Base-by-base conservation (phyloP, 1,140 invertebrate species). In the Metopolophium dirhodum region DNA sequence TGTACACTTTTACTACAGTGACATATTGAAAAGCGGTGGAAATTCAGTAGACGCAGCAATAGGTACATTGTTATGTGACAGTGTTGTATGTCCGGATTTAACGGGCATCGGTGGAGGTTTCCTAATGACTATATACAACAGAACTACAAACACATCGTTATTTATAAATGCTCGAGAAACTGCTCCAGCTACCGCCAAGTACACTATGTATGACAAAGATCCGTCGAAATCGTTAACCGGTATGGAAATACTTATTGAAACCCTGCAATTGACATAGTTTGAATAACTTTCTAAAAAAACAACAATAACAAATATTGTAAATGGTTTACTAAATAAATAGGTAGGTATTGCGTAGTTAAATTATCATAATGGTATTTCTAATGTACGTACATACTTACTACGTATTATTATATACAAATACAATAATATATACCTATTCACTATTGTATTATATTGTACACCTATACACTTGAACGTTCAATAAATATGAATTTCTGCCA, bases 61-160 rank as follows among this genome's bases (percentile, higher is more conserved):
- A 83, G 97, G 97, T 0, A 95, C 97, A 1, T 95, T 98, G 85
- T 96, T 99, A n/a, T 99, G 98, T 95, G 97, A 98, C 94, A 97
- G 98, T 0, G 96, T 98, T 2, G 96, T 98, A 8, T 97, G 98
- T 94, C 95, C 97, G 11, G 97, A 98, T 94, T 97, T 96, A 93
- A 97, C 97, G 95, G 98, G 98, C 3, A 94, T 98, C 20, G 98
- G 98, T 45, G 98, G 98, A 90, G 98, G 98, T 68, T 97, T 97
- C 94, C 95, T 98, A 22, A 96, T 97, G 96, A 97, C 97, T 0
- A 96, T 98, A 93, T 98, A 98, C 95, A 96, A 97, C 92, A 95
- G 95, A 94, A 95, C 94, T 93, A 96, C 94, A 61, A 95, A 96
- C 7, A 95, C 94, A 93, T 96, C 95, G 51, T 95, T 95, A 77